A percentile compares a stretch with the other conserved stretches of the same genome.
phyloP scores from a whole-genome alignment of 2,113 vertebrate species.

The Hemicordylus capensis region DNA sequence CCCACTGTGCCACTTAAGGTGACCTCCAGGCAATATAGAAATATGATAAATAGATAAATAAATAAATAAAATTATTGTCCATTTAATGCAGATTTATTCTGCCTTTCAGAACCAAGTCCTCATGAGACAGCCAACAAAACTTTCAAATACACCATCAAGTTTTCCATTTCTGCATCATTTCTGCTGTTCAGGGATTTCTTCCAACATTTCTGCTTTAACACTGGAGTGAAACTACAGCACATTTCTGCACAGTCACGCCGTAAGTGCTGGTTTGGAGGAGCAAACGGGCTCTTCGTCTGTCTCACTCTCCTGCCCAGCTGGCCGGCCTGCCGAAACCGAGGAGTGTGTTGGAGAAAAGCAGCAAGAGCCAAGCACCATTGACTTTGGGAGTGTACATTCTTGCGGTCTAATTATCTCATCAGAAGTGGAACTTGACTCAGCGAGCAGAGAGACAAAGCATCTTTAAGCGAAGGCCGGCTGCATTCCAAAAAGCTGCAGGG shows the following conservation, averaged over 20 bases:
- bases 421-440: slow-evolving; percentile 32
- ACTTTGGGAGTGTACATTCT: slow-evolving; percentile 43
- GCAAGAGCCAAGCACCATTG: background rate
- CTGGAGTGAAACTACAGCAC: background rate
- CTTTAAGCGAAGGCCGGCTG: slow-evolving; percentile 56
- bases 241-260: background rate
- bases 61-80: too few relatives aligned
- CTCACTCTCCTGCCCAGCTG: background rate
- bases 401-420: slow-evolving; percentile 55
- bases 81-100: background rate
- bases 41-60: too few relatives aligned
- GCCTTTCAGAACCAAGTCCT: background rate
- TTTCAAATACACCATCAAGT: background rate
- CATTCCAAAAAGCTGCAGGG: slow-evolving; percentile 44
- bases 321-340: background rate
- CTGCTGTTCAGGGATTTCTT: background rate
- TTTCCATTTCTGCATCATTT: too few relatives aligned
- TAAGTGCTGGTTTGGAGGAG: background rate
- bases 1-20: too few relatives aligned
- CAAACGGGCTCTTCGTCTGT: background rate
- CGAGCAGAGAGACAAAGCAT: slow-evolving; percentile 67
- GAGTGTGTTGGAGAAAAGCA: background rate
- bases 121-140: too few relatives aligned
- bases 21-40: too few relatives aligned
- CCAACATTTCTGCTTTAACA: background rate